Percentiles rank a stretch among this genome's conserved stretches.
These are phyloP conservation scores for Torymus auratus DNA, from an alignment of 2,888 invertebrate genomes.

Conservation along the genomic window DNA sequence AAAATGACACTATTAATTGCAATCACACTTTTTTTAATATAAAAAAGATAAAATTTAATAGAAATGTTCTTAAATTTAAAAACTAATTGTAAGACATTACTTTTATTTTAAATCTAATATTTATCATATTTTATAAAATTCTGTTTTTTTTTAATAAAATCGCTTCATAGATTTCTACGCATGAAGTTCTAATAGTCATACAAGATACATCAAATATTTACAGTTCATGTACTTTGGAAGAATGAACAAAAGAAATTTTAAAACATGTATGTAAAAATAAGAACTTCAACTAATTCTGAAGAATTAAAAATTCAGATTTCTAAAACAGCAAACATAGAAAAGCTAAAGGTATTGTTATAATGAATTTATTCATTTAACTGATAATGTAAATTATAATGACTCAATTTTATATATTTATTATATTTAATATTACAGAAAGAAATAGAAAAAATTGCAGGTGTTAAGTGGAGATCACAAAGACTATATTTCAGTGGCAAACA, in stretches of 20 bases:
- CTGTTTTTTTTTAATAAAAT: not conserved
- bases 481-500: slow-evolving; percentile 85
- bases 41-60: too few relatives aligned
- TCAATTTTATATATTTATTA: not conserved
- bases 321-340: slow-evolving; percentile 27
- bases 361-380: not conserved
- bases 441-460: slow-evolving; percentile 78
- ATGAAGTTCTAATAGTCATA: not conserved
- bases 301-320: slow-evolving; percentile 27
- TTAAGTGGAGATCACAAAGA: slow-evolving; percentile 79
- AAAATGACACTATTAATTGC: too few relatives aligned
- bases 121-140: too few relatives aligned
- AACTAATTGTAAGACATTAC: too few relatives aligned
- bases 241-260: not conserved
- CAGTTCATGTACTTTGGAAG: not conserved
- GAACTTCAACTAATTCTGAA: slow-evolving; percentile 7
- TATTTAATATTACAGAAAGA: slow-evolving; percentile 68
- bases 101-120: too few relatives aligned
- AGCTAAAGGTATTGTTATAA: slow-evolving; percentile 34
- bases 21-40: too few relatives aligned
- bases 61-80: too few relatives aligned
- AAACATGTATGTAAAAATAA: slow-evolving; percentile 36
- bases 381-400: not conserved
- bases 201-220: not conserved
- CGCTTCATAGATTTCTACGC: not conserved